phyloP scores from a whole-genome alignment of 2,888 invertebrate species.

The Oligia strigilis region DNA sequence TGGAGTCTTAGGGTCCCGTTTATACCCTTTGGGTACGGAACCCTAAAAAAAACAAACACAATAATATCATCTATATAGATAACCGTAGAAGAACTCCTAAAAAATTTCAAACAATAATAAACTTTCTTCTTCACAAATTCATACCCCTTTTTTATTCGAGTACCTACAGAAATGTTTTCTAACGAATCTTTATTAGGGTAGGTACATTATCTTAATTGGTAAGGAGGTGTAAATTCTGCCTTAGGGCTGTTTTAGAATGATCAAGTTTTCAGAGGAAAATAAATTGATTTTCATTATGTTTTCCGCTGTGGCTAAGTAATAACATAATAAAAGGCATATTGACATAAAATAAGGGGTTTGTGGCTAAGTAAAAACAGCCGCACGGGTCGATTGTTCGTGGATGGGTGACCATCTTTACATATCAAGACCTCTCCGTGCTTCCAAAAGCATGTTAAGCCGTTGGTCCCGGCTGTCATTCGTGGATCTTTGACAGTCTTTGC shows the following conservation, averaged over 20 bases:
- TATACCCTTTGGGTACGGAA: too few species aligned
- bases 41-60: too few species aligned
- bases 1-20: too few species aligned
- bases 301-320: neutral
- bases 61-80: conserved; percentile 28
- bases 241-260: conserved; percentile 53
- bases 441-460: too few species aligned
- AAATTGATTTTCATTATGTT: conserved; percentile 42
- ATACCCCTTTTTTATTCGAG: conserved; percentile 55
- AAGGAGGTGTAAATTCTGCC: conserved; percentile 75
- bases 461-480: too few species aligned
- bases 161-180: conserved; percentile 69
- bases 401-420: too few species aligned
- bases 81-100: conserved; percentile 44
- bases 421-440: too few species aligned
- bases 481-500: too few species aligned
- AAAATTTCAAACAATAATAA: conserved; percentile 61
- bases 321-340: too few species aligned
- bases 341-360: too few species aligned
- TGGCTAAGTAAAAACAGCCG: too few species aligned
- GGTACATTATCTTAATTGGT: conserved; percentile 79
- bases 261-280: conserved; percentile 22
- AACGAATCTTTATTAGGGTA: conserved; percentile 71
- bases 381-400: too few species aligned
- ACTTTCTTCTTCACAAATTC: conserved; percentile 70